Conservation (phyloP, 2,113 vertebrate species). For the Hypomesus transpacificus region DNA sequence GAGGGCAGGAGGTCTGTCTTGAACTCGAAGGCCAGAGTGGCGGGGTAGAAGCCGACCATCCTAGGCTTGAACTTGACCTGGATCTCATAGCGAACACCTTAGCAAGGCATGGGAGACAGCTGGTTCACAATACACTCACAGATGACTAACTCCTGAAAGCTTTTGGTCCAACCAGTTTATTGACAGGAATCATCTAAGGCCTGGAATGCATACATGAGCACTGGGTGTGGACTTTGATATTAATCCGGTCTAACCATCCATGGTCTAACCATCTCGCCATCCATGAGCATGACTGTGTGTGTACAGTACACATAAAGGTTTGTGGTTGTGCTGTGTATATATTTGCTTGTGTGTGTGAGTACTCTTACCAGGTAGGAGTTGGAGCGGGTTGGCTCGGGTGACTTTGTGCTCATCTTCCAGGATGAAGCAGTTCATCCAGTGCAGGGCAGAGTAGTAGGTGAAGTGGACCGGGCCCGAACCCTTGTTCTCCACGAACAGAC, state of each 20-base stretch:
- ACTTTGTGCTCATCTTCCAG: conserved; percentile 57
- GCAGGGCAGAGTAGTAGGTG: conserved; percentile 60
- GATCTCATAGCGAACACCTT: conserved; percentile 75
- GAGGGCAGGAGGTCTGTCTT: conserved; percentile 47
- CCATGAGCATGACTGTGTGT: background rate
- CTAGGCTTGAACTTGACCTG: conserved; percentile 62
- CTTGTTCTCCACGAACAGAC: conserved; percentile 71
- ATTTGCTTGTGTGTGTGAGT: background rate
- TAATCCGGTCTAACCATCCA: too few species aligned
- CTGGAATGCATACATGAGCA: background rate
- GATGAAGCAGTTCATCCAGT: conserved; percentile 49
- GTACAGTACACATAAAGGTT: too few species aligned
- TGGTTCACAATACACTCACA: background rate
- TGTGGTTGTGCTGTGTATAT: background rate
- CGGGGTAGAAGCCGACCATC: conserved; percentile 71
- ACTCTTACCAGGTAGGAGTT: conserved; percentile 73
- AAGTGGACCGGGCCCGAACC: conserved; percentile 68
- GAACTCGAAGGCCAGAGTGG: conserved; percentile 77
- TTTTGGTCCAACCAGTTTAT: background rate
- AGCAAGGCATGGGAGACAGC: background rate
- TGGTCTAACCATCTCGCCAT: too few species aligned
- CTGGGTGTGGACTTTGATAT: too few species aligned
- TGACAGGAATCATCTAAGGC: background rate
- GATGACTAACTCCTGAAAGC: too few species aligned
- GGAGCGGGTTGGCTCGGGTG: conserved; percentile 55